A percentile compares a stretch with the other conserved stretches of the same genome.
Conservation (phyloP, 2,113 vertebrate species). For the Actenoides lindsayi region DNA sequence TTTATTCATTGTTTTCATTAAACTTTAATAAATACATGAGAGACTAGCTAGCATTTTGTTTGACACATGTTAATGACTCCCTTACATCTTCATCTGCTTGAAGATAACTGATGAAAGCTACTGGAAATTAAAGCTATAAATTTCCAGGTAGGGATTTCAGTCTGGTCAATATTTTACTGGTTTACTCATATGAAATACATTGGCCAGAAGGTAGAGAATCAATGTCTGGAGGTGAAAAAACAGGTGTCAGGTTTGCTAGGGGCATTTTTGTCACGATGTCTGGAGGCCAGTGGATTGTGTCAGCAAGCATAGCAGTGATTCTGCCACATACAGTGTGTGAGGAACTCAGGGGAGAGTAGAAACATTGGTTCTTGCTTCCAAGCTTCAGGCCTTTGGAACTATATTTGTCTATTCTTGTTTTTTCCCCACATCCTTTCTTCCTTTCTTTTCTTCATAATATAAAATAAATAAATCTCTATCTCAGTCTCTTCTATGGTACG, state of each 20-base stretch:
- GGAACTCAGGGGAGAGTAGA: slow-evolving; percentile 60
- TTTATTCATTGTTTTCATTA: slow-evolving; percentile 30
- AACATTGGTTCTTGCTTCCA: background rate
- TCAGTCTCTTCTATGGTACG: background rate
- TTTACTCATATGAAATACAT: slow-evolving; percentile 69
- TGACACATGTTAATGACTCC: slow-evolving; percentile 46
- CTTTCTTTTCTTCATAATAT: background rate
- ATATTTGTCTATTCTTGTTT: background rate
- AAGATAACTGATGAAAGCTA: slow-evolving; percentile 64
- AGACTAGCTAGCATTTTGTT: slow-evolving; percentile 41
- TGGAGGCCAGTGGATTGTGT: slow-evolving; percentile 51
- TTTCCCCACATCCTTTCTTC: background rate
- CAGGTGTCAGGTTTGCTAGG: slow-evolving; percentile 66
- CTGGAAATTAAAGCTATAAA: slow-evolving; percentile 77
- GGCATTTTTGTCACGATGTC: slow-evolving; percentile 46
- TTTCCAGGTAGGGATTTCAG: slow-evolving; percentile 68
- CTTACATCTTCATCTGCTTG: slow-evolving; percentile 61
- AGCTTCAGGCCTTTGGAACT: background rate
- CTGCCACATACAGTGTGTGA: slow-evolving; percentile 48
- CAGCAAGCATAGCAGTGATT: slow-evolving; percentile 60
- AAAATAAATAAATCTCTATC: background rate
- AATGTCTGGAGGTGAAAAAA: slow-evolving; percentile 72
- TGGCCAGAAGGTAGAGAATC: slow-evolving; percentile 67
- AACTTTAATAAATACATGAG: slow-evolving; percentile 4
- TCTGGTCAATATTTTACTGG: slow-evolving; percentile 78